A percentile compares a stretch with the other conserved stretches of the same genome.
These are phyloP conservation scores for Tenthredo distinguenda DNA, from an alignment of 2,888 invertebrate genomes.

Conservation along the genomic window DNA sequence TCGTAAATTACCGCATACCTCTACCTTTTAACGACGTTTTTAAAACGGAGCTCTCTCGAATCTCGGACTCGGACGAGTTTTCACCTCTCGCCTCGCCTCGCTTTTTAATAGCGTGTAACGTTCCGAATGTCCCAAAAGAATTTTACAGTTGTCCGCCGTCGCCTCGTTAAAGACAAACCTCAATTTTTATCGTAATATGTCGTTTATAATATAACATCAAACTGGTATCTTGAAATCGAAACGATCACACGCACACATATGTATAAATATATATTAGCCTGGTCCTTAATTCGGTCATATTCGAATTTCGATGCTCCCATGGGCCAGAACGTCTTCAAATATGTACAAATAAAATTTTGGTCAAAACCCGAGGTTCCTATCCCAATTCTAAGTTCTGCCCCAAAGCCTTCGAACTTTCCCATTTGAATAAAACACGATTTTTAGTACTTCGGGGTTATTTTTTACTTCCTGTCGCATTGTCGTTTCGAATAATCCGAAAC, in stretches of 20 bases:
- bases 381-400: too few relatives aligned
- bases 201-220: not conserved
- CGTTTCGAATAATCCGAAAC: too few relatives aligned
- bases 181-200: not conserved
- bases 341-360: too few relatives aligned
- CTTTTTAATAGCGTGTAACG: not conserved
- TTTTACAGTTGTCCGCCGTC: not conserved
- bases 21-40: conserved; percentile 29
- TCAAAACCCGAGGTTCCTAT: too few relatives aligned
- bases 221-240: not conserved
- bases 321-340: too few relatives aligned
- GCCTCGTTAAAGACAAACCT: not conserved
- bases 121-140: conserved; percentile 11
- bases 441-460: too few relatives aligned
- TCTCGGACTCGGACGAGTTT: conserved; percentile 22
- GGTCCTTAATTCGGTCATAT: too few relatives aligned
- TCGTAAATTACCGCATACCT: conserved; percentile 36
- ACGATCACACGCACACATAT: not conserved
- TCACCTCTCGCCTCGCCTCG: conserved; percentile 5
- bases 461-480: too few relatives aligned
- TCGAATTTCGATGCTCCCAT: too few relatives aligned
- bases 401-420: too few relatives aligned
- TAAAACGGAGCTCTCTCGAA: conserved; percentile 1
- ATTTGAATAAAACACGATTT: too few relatives aligned
- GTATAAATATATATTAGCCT: too few relatives aligned